A percentile compares a stretch with the other conserved stretches of the same genome.
Evolutionary conservation across 2,888 invertebrate genomes (phyloP).

Genomic region (Toxonevra muliebris): DNA sequence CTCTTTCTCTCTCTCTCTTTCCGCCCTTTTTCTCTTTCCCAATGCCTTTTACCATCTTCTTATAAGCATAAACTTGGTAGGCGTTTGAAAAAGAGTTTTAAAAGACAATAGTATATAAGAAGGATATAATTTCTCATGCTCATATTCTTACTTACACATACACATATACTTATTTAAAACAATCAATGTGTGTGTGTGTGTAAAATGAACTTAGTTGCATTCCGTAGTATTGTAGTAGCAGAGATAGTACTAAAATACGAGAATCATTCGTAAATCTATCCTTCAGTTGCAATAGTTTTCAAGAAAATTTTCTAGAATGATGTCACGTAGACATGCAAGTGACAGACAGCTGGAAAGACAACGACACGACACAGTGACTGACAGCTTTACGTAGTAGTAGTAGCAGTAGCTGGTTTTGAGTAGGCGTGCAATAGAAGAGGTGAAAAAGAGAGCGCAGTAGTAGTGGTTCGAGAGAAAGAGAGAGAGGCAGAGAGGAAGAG

Average conservation of each 20-base stretch:
- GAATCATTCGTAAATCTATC: constrained; percentile 57
- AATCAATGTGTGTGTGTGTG: constrained; percentile 55
- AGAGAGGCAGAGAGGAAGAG: not conserved
- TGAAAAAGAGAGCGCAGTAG: not conserved
- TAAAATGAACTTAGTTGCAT: constrained; percentile 47
- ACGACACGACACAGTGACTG: constrained; percentile 58
- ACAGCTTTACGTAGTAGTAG: constrained; percentile 45
- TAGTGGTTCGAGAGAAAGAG: not conserved
- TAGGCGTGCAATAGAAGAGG: constrained; percentile 17
- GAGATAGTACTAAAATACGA: constrained; percentile 30
- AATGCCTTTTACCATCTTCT: no score
- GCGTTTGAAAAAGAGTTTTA: no score
- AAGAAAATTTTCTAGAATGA: constrained; percentile 51
- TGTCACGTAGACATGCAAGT: constrained; percentile 61
- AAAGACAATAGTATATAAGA: no score
- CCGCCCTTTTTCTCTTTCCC: no score
- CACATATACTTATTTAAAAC: constrained; percentile 9
- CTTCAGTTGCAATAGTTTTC: constrained; percentile 43
- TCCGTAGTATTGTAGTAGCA: constrained; percentile 1
- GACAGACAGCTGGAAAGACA: constrained; percentile 61
- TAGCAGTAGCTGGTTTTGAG: not conserved
- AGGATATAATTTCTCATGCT: no score
- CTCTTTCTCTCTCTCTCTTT: no score
- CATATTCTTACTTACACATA: no score
- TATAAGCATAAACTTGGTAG: no score